These are phyloP conservation scores for Noctua pronuba DNA, from an alignment of 2,888 invertebrate genomes.

Conservation along the genomic window DNA sequence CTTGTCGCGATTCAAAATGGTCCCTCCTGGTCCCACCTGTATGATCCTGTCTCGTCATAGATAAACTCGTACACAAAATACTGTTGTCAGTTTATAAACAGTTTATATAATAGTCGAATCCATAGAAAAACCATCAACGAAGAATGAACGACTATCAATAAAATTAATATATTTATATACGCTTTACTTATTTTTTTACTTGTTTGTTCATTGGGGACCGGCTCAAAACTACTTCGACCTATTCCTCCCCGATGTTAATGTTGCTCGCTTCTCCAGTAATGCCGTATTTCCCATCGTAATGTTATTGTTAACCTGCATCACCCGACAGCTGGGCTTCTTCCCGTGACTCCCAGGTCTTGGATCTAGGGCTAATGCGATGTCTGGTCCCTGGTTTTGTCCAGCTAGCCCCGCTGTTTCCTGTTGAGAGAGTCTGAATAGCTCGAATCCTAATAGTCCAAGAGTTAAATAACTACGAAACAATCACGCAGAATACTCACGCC, in stretches of 20 bases:
- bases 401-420: not conserved
- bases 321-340: not conserved
- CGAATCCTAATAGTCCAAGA: not conserved
- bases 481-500: constrained; percentile 9
- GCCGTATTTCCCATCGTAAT: not conserved
- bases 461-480: not conserved
- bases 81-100: not conserved
- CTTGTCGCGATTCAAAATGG: not conserved
- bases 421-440: not conserved
- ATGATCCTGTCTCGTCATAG: not conserved
- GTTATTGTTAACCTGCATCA: not conserved
- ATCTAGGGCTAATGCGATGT: not conserved
- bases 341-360: not conserved
- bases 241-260: not conserved
- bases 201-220: not conserved
- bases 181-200: not conserved
- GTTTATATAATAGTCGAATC: not conserved
- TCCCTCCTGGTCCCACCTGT: too few relatives aligned
- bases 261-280: not conserved
- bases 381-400: not conserved
- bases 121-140: not conserved
- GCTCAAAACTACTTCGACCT: not conserved
- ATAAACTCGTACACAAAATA: not conserved
- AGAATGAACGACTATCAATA: not conserved
- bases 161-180: too few relatives aligned